A percentile compares a stretch with the other conserved stretches of the same genome.
Conservation (phyloP, 2,888 invertebrate genomes). For the Pandemis heparana region DNA sequence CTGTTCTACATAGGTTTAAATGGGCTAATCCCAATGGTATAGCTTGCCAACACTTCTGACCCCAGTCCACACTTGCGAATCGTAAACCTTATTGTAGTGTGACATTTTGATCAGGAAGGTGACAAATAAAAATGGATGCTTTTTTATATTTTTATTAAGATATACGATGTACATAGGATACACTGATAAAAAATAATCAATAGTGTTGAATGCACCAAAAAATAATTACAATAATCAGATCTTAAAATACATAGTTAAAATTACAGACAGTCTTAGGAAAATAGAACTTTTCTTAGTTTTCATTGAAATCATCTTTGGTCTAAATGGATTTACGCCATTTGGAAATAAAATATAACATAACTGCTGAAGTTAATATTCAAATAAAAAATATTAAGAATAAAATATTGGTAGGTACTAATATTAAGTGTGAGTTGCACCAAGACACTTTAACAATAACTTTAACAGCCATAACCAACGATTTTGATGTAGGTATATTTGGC, state of each 20-base stretch:
- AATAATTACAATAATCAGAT: conserved; percentile 58
- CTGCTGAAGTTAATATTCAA: not conserved
- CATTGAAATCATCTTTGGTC: conserved; percentile 56
- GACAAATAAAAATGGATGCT: not conserved
- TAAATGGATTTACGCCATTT: conserved; percentile 26
- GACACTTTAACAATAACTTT: too few species aligned
- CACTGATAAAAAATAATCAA: conserved; percentile 62
- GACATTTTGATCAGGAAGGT: not conserved
- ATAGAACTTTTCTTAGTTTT: conserved; percentile 44
- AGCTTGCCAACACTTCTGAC: too few species aligned
- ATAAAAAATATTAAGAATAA: not conserved
- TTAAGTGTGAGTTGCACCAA: too few species aligned
- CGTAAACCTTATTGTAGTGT: too few species aligned
- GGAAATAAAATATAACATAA: conserved; percentile 9
- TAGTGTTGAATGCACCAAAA: conserved; percentile 59
- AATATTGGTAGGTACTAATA: not conserved
- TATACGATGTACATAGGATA: conserved; percentile 44
- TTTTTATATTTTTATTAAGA: conserved; percentile 27
- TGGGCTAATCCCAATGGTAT: too few species aligned
- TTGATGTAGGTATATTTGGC: too few species aligned
- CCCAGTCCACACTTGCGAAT: too few species aligned
- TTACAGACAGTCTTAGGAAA: conserved; percentile 49
- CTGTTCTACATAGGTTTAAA: too few species aligned
- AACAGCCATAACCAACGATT: too few species aligned
- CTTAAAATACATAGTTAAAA: conserved; percentile 47